Percentiles rank a stretch among this genome's conserved stretches.
Conservation (phyloP, 2,888 invertebrate species). For the Cylloceria caligata region DNA sequence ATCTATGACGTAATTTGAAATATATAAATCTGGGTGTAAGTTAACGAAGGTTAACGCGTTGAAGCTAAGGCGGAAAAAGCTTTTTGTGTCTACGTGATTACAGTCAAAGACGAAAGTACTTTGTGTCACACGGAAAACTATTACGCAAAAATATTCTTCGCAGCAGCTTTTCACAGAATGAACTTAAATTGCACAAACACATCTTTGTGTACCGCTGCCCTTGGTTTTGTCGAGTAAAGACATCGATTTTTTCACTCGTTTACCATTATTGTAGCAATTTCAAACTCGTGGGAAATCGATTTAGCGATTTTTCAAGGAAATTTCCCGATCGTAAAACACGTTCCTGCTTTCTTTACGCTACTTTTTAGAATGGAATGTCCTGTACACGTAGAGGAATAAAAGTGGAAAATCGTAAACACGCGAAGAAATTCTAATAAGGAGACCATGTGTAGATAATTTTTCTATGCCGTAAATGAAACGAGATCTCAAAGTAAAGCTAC, state of each 20-base stretch:
- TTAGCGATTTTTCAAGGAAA: not conserved
- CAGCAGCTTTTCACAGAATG: not conserved
- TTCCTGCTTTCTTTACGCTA: not conserved
- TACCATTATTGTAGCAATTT: not conserved
- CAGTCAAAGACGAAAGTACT: not conserved
- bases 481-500: no score
- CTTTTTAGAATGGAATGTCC: no score
- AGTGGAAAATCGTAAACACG: not conserved
- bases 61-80: conserved; percentile 32
- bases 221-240: not conserved
- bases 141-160: not conserved
- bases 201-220: not conserved
- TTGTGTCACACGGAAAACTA: conserved; percentile 55
- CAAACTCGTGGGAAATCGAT: not conserved
- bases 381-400: no score
- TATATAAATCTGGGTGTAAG: conserved; percentile 19
- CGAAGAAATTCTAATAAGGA: no score
- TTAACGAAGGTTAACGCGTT: conserved; percentile 59
- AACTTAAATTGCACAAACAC: not conserved
- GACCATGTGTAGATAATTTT: no score
- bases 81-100: conserved; percentile 26
- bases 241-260: not conserved
- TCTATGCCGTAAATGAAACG: no score
- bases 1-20: not conserved
- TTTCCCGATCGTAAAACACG: not conserved